Evolutionary conservation across 2,888 invertebrate species (phyloP), one percentile per base, ranked within the genome.

Genomic region (Synergus japonicus): DNA sequence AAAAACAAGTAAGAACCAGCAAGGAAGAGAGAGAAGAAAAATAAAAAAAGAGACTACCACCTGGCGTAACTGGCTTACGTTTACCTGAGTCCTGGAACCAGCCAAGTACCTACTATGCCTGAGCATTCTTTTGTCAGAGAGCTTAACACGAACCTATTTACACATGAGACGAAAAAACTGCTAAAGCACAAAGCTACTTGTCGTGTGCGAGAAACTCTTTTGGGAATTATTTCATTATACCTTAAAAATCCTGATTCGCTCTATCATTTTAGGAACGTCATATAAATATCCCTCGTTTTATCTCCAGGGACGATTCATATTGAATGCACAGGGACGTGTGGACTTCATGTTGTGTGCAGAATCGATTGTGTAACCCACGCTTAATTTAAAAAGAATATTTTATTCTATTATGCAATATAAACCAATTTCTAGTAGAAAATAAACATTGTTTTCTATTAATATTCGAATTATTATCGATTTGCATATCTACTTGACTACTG

Each of bases 51-150:
- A 90, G 89, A 88, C 88, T 89, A 88, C 89, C 92, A 92, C 92
- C 92, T 92, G 92, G 92, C 91, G 87, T 91, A 90, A 89, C 90
- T 90, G 90, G 89, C 87, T 88, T 87, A 89, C 86, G 87, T 88
- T 87, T 89, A 88, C 88, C 89, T 89, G 90, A 87, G 83, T 86
- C 85, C 85, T 81, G 84, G 84, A 83, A 86, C 85, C 86, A 82
- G 83, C 86, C 83, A 85, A 84, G 85, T 85, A 88, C 82, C 87
- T 84, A 83, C 85, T 85, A 85, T 87, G 88, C 88, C 88, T 86
- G 89, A 85, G 85, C 85, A 88, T 89, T 89, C 89, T 89, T 90
- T 90, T 90, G 88, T 91, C 83, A 83, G 83, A 79, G 79, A 80
- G 79, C 84, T 78, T 81, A 79, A 82, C 84, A 79, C 83, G 81